Evolutionary conservation across 30 jellyfish, hydroid and myxozoan genomes (phyloP).

Genomic region (Aurelia aurita): DNA sequence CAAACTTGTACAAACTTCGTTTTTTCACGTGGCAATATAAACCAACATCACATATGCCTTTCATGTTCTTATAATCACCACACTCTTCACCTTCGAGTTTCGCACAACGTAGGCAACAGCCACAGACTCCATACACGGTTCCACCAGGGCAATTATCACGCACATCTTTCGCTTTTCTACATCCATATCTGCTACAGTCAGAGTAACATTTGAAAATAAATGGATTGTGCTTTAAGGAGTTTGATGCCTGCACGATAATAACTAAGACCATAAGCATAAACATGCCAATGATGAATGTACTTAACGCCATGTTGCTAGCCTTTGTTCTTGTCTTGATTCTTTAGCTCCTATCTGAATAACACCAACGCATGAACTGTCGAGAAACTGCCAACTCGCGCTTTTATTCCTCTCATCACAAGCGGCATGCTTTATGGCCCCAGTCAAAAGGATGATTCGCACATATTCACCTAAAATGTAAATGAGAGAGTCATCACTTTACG

Average conservation of each 20-base stretch:
- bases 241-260: constrained; percentile 28
- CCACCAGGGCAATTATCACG: constrained; percentile 87
- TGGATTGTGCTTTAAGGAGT: constrained; percentile 23
- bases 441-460: constrained; percentile 21
- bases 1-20: constrained; percentile 32
- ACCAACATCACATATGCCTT: constrained; percentile 87
- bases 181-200: constrained; percentile 72
- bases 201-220: constrained; percentile 54
- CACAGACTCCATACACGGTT: constrained; percentile 84
- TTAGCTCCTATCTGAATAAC: no score
- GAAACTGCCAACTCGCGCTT: constrained; percentile 8
- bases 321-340: no score
- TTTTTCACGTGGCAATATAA: constrained; percentile 68
- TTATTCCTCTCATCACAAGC: constrained; percentile 41
- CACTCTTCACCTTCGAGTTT: constrained; percentile 77
- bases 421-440: constrained; percentile 53
- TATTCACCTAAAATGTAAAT: constrained; percentile 30
- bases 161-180: constrained; percentile 65
- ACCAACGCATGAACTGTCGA: constrained; percentile 23
- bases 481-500: constrained; percentile 18
- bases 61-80: constrained; percentile 79
- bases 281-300: constrained; percentile 2
- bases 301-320: constrained; percentile 9
- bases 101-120: constrained; percentile 93
- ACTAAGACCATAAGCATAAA: constrained; percentile 19